A percentile compares a stretch with the other conserved stretches of the same genome.
Evolutionary conservation across 2,888 invertebrate species (phyloP).

Genomic region (Orthosia gracilis): DNA sequence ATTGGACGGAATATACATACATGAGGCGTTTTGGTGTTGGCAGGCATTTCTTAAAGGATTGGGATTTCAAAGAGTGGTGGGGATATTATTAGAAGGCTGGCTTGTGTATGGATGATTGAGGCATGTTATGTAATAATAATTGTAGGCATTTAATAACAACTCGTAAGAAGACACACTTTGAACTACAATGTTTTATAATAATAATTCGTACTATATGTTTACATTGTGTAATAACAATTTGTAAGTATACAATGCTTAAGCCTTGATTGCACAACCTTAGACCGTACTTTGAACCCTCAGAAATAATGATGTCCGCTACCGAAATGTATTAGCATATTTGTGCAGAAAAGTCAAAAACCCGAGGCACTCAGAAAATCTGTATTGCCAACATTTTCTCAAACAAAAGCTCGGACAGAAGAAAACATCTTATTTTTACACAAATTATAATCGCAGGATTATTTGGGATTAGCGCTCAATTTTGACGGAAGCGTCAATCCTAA

Average conservation of each 20-base stretch:
- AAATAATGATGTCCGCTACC: conserved; percentile 35
- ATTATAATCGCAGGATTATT: conserved; percentile 64
- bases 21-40: conserved; percentile 36
- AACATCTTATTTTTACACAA: conserved; percentile 62
- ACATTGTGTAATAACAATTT: not conserved
- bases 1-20: conserved; percentile 46
- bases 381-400: conserved; percentile 38
- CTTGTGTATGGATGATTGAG: conserved; percentile 11
- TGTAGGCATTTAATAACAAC: not conserved
- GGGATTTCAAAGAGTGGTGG: conserved; percentile 18
- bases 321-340: conserved; percentile 52
- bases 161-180: too few relatives aligned
- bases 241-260: conserved; percentile 9
- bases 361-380: conserved; percentile 40
- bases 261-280: conserved; percentile 28
- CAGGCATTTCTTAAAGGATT: conserved; percentile 32
- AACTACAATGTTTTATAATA: not conserved
- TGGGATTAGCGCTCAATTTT: conserved; percentile 66
- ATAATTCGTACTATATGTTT: not conserved
- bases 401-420: conserved; percentile 34
- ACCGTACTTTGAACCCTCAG: conserved; percentile 19
- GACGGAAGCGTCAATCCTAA: conserved; percentile 61
- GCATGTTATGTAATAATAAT: not conserved
- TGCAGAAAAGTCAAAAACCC: conserved; percentile 27
- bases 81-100: conserved; percentile 11